These are phyloP conservation scores for Premnoplex brunnescens DNA, from an alignment of 2,797 vertebrate genomes.

Conservation along the genomic window DNA sequence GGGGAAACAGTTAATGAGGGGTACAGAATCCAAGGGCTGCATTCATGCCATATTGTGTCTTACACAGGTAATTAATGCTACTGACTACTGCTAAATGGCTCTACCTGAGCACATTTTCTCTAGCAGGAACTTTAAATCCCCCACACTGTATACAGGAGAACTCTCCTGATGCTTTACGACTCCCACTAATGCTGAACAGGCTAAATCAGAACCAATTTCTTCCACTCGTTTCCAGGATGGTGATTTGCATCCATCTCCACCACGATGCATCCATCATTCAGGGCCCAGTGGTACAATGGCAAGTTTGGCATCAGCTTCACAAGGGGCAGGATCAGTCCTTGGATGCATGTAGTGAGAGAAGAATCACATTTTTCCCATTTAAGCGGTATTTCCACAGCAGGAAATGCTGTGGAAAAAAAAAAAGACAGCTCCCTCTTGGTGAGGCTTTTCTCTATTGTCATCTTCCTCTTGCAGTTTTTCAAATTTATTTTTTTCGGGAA, in stretches of 20 bases:
- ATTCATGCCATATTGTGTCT: constrained; percentile 74
- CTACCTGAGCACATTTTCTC: constrained; percentile 70
- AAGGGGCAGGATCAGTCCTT: background rate
- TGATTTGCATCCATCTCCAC: constrained; percentile 60
- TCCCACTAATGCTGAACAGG: constrained; percentile 62
- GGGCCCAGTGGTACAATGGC: background rate
- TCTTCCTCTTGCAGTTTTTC: background rate
- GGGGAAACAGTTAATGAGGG: constrained; percentile 79
- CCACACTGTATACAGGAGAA: constrained; percentile 36
- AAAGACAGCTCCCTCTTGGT: background rate
- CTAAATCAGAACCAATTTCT: constrained; percentile 51
- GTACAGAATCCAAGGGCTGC: constrained; percentile 76
- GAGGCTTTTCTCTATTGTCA: background rate
- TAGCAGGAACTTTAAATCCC: constrained; percentile 72
- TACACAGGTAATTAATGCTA: constrained; percentile 78
- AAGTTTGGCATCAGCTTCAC: constrained; percentile 16
- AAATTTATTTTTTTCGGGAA: background rate
- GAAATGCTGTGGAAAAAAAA: background rate
- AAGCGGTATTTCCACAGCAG: background rate
- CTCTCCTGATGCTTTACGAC: constrained; percentile 62
- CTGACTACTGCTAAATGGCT: constrained; percentile 70
- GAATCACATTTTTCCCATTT: background rate
- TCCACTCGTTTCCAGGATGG: constrained; percentile 37
- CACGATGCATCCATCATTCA: constrained; percentile 12
- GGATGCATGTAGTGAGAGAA: background rate